Base-by-base conservation (phyloP, 2,888 invertebrate genomes). In the Agrypnus murinus region DNA sequence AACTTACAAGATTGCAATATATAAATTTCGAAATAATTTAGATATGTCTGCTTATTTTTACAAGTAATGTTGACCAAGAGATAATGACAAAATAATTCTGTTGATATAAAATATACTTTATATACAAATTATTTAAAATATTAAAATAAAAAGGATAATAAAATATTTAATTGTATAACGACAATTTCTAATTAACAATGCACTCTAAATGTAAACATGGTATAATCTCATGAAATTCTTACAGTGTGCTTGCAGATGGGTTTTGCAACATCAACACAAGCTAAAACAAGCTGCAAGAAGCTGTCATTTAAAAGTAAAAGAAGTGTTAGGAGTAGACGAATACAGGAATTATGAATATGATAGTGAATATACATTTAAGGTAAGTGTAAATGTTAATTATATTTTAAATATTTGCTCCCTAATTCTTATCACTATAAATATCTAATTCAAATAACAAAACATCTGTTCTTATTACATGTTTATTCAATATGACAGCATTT, bases 251-350 rank as follows among this genome's bases (percentile, higher is more conserved):
- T 89, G 90, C 81, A 89, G 89, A 86, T 89, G 90, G 88, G 87
- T 92, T 74, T 88, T 92, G 82, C 90, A 91, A 84, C 92, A 92
- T 80, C 92, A 92, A 84, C 92, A 92, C 84, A 91, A 92, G 83
- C 89, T 89, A 77, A 90, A 90, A 50, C 87, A 88, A 70, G 80
- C 79, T 0, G 81, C 82, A 8, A 77, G 86, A 63, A 80, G 83
- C 25, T 86, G 86, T 72, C 82, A 82, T 57, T 76, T 85, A 34
- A 84, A 84, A 79, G 83, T 86, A 9, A 84, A 85, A 78, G 83
- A 85, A 78, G 82, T 77, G 4, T 69, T 82, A 3, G 77, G 70
- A 46, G 77, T 74, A 15, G 76, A 81, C 17, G 83, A 84, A 3
- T 80, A 81, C 63, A 75, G 79, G 74, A 74, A 75, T 14, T 78